phyloP scores from a whole-genome alignment of 2,888 invertebrate genomes.

The Taphrorychus bicolor region DNA sequence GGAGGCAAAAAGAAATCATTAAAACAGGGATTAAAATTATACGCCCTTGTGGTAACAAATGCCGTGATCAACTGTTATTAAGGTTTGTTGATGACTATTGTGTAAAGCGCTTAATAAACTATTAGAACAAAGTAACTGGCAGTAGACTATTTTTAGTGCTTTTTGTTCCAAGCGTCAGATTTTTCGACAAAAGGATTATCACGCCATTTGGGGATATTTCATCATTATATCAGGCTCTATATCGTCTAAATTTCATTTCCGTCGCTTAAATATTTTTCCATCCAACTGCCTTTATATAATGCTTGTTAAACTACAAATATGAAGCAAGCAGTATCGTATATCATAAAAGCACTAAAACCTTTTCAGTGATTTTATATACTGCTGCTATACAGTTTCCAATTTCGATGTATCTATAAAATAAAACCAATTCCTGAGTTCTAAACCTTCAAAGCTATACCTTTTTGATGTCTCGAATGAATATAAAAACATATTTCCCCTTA shows the following conservation, averaged over 20 bases:
- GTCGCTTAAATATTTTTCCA: no score
- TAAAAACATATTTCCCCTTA: not conserved
- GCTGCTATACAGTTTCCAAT: constrained; percentile 2
- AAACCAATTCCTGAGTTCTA: not conserved
- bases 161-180: not conserved
- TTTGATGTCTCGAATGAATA: not conserved
- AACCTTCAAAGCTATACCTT: constrained; percentile 1
- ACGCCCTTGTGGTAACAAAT: not conserved
- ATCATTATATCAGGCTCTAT: not conserved
- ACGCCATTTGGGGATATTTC: not conserved
- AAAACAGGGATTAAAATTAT: not conserved
- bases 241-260: not conserved
- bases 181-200: not conserved
- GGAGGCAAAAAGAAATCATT: not conserved
- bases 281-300: no score
- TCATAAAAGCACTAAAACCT: not conserved
- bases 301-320: not conserved
- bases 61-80: constrained; percentile 1
- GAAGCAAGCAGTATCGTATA: not conserved
- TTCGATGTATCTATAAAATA: not conserved
- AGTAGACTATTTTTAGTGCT: not conserved
- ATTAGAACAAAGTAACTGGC: not conserved
- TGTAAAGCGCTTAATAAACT: constrained; percentile 1
- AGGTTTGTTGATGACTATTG: not conserved
- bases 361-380: not conserved